A percentile compares a stretch with the other conserved stretches of the same genome.
Conservation (phyloP, 2,888 invertebrate genomes). For the Matsumyia berberina region DNA sequence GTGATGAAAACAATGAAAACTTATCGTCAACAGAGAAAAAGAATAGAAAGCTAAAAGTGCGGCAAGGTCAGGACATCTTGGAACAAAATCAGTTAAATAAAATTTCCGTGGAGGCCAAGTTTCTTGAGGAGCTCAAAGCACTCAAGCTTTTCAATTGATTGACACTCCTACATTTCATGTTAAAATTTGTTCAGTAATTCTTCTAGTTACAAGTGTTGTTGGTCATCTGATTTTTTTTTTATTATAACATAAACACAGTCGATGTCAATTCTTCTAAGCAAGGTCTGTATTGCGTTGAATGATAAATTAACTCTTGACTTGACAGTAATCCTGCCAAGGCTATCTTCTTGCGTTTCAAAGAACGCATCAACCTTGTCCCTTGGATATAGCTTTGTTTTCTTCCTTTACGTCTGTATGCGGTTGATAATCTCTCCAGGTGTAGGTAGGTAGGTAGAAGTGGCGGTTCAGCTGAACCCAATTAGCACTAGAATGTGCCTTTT, state of each 20-base stretch:
- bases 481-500: too few species aligned
- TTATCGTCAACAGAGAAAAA: conserved; percentile 90
- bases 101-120: conserved; percentile 91
- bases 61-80: conserved; percentile 90
- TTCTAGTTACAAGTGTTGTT: conserved; percentile 61
- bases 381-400: conserved; percentile 94
- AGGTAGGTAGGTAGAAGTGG: too few species aligned
- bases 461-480: too few species aligned
- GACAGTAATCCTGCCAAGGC: conserved; percentile 26
- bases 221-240: conserved; percentile 39
- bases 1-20: conserved; percentile 78
- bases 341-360: conserved; percentile 44
- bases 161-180: conserved; percentile 32
- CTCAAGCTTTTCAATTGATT: conserved; percentile 84
- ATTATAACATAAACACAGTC: conserved; percentile 31
- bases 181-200: conserved; percentile 36
- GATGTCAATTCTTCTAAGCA: not conserved
- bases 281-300: conserved; percentile 42
- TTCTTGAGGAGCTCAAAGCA: conserved; percentile 90
- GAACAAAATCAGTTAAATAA: conserved; percentile 95
- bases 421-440: conserved; percentile 98
- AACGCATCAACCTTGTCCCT: conserved; percentile 82
- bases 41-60: conserved; percentile 95
- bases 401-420: conserved; percentile 95
- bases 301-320: conserved; percentile 53